Percentiles rank a stretch among this genome's conserved stretches.
Conservation (phyloP, 2,113 vertebrate genomes). For the Marcusenius ussheri region DNA sequence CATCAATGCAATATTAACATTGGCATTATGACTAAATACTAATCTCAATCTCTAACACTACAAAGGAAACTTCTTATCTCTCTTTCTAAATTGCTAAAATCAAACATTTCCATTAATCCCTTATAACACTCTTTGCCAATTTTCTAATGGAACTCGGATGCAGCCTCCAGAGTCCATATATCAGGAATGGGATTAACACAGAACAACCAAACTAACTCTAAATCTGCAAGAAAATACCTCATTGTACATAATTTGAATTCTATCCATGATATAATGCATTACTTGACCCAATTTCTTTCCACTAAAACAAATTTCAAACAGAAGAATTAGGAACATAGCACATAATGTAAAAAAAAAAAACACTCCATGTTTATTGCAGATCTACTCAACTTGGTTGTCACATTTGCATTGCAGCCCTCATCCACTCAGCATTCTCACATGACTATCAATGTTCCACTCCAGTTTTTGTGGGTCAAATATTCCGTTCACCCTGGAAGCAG, state of each 20-base stretch:
- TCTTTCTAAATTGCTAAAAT: neutral
- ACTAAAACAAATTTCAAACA: neutral
- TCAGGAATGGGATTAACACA: neutral
- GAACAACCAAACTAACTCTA: neutral
- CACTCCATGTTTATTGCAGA: neutral
- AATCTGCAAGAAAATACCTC: neutral
- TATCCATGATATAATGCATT: neutral
- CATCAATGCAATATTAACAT: neutral
- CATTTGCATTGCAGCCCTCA: neutral
- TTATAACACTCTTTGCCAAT: neutral
- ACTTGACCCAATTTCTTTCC: neutral
- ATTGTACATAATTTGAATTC: neutral
- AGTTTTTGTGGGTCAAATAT: neutral
- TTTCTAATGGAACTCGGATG: neutral
- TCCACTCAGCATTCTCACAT: neutral
- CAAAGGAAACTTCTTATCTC: neutral
- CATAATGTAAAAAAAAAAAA: neutral
- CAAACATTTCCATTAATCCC: neutral
- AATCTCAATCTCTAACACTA: neutral
- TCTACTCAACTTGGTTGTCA: neutral
- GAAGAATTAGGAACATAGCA: neutral
- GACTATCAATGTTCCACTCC: too few relatives aligned
- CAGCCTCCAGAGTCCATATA: neutral
- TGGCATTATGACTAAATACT: neutral
- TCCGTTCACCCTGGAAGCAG: neutral